A percentile compares a stretch with the other conserved stretches of the same genome.
Conservation (phyloP, 2,113 vertebrate genomes). For the Clupea harengus region DNA sequence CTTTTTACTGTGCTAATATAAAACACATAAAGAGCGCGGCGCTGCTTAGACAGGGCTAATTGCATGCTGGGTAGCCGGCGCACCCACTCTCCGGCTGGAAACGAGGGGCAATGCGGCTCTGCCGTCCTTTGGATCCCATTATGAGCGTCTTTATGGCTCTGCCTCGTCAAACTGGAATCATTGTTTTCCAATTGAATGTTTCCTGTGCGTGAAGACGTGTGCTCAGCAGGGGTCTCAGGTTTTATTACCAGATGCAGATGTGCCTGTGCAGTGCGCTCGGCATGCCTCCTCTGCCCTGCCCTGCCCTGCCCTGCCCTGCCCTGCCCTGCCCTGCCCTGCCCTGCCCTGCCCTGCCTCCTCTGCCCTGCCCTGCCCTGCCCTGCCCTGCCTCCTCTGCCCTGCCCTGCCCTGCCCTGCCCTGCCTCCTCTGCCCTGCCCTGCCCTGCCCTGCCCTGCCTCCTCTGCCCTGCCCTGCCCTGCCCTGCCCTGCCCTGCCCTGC, state of each 20-base stretch:
- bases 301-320: neutral
- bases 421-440: too few relatives aligned
- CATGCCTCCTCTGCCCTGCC: neutral
- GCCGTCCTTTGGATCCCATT: constrained; percentile 22
- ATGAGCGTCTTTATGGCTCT: constrained; percentile 21
- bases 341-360: too few relatives aligned
- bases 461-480: too few relatives aligned
- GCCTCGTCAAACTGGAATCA: constrained; percentile 32
- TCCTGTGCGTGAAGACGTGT: constrained; percentile 36
- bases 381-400: too few relatives aligned
- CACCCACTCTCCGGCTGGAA: constrained; percentile 25
- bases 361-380: too few relatives aligned
- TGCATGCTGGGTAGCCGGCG: neutral
- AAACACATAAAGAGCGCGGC: constrained; percentile 26
- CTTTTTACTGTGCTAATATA: constrained; percentile 24
- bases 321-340: neutral
- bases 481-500: neutral
- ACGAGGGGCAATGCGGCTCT: neutral
- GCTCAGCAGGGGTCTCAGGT: constrained; percentile 10
- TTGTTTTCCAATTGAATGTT: constrained; percentile 43
- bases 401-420: neutral
- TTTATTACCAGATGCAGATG: constrained; percentile 36
- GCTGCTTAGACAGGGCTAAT: constrained; percentile 37
- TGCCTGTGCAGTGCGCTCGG: neutral
- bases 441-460: neutral